Conservation (phyloP, 2,113 vertebrate species). For the Anolis carolinensis region DNA sequence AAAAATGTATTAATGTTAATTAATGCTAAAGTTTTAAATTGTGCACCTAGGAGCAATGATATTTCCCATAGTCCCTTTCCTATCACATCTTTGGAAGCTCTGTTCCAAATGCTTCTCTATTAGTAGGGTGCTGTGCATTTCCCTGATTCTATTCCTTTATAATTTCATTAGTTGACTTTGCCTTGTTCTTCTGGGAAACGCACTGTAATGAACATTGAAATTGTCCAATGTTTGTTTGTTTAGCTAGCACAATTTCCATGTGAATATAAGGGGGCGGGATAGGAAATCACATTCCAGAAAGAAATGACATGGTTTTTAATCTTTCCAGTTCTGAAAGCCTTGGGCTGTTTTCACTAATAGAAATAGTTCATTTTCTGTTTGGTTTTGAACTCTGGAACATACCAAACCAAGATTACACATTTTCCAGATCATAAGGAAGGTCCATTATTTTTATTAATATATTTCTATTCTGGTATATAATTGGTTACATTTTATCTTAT, state of each 20-base stretch:
- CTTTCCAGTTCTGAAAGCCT: neutral
- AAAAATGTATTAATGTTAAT: neutral
- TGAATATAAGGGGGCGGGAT: neutral
- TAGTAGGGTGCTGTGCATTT: neutral
- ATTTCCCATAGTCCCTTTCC: neutral
- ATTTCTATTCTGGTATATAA: slow-evolving; percentile 19
- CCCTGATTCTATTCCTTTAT: neutral
- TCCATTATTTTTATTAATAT: slow-evolving; percentile 1
- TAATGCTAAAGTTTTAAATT: neutral
- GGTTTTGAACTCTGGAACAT: neutral
- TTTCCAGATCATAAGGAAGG: neutral
- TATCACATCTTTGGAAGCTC: neutral
- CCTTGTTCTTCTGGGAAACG: neutral
- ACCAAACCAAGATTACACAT: neutral
- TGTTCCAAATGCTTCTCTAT: neutral
- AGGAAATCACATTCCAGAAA: neutral
- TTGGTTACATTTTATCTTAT: slow-evolving; percentile 15
- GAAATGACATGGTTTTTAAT: neutral
- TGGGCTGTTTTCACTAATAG: neutral
- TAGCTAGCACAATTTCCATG: neutral
- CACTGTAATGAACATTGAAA: neutral
- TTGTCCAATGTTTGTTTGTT: neutral
- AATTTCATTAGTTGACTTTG: neutral
- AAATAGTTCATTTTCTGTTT: slow-evolving; percentile 6
- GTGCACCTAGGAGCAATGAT: neutral